Percentiles rank a stretch among this genome's conserved stretches.
Evolutionary conservation across 2,113 vertebrate species (phyloP).

Genomic region (Nematolebias whitei): DNA sequence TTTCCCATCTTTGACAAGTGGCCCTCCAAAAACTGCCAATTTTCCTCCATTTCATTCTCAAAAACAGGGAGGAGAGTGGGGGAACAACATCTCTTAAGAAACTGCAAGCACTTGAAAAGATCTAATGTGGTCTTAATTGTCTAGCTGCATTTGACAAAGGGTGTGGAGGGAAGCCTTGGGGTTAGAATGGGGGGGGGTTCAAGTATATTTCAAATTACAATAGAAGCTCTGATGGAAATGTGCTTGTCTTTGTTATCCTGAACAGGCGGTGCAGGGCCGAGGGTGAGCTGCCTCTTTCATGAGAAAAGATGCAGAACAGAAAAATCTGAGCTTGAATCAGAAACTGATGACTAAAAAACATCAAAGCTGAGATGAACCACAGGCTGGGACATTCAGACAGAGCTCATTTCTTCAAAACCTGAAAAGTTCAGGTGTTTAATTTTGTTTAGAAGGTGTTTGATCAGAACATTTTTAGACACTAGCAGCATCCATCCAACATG

Average conservation of each 20-base stretch:
- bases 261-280: constrained; percentile 56
- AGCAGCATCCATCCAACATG: too few species aligned
- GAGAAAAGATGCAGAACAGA: constrained; percentile 37
- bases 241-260: constrained; percentile 61
- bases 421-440: too few species aligned
- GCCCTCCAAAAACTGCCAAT: constrained; percentile 76
- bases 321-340: constrained; percentile 27
- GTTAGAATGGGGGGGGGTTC: constrained; percentile 44
- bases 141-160: constrained; percentile 72
- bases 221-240: constrained; percentile 67
- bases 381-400: background rate
- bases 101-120: constrained; percentile 84
- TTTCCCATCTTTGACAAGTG: constrained; percentile 82
- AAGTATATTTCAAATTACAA: constrained; percentile 82
- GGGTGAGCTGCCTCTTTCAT: constrained; percentile 33
- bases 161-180: constrained; percentile 56
- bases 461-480: too few species aligned
- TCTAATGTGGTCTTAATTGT: constrained; percentile 87
- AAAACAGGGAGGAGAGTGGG: constrained; percentile 34
- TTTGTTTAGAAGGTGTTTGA: too few species aligned
- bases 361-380: background rate
- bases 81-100: constrained; percentile 78
- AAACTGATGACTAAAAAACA: constrained; percentile 7
- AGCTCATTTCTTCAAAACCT: background rate
- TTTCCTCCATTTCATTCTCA: constrained; percentile 70